These are phyloP conservation scores for Sialis lutaria DNA, from an alignment of 2,888 invertebrate species.

Conservation along the genomic window DNA sequence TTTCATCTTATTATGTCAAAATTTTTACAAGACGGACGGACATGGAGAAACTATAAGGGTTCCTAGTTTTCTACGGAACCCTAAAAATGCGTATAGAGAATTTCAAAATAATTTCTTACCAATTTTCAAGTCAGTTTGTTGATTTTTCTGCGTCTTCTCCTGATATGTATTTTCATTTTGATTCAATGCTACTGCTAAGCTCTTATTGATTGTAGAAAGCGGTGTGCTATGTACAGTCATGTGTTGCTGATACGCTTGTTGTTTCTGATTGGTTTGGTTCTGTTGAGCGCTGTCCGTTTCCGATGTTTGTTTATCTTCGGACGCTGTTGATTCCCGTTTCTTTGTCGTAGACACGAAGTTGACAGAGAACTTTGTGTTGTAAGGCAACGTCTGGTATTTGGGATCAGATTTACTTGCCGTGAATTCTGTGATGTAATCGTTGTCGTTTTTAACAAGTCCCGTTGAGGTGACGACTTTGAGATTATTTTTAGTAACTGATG, in stretches of 20 bases:
- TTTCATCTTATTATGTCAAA: no score
- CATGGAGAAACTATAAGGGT: no score
- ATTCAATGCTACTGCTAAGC: conserved; percentile 43
- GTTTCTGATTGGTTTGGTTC: conserved; percentile 12
- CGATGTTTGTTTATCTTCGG: conserved; percentile 11
- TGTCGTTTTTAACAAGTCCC: conserved; percentile 13
- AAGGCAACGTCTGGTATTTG: conserved; percentile 82
- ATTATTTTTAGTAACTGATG: conserved; percentile 3
- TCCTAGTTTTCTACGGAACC: no score
- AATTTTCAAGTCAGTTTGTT: not conserved
- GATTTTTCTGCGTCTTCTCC: not conserved
- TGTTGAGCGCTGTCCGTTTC: conserved; percentile 14
- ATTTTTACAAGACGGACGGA: no score
- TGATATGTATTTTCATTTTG: conserved; percentile 24
- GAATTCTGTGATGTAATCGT: conserved; percentile 44
- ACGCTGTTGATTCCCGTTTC: conserved; percentile 9
- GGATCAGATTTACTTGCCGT: conserved; percentile 71
- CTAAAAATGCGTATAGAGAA: no score
- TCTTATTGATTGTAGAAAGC: conserved; percentile 41
- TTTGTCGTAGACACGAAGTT: conserved; percentile 29
- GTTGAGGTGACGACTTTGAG: conserved; percentile 3
- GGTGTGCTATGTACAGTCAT: conserved; percentile 37
- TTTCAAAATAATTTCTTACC: not conserved
- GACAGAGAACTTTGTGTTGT: conserved; percentile 69
- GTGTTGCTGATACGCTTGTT: conserved; percentile 19